Percentiles rank a stretch among this genome's conserved stretches.
phyloP scores from a whole-genome alignment of 64 coral and sea anemone genomes.

The Catalaphyllia jardinei region DNA sequence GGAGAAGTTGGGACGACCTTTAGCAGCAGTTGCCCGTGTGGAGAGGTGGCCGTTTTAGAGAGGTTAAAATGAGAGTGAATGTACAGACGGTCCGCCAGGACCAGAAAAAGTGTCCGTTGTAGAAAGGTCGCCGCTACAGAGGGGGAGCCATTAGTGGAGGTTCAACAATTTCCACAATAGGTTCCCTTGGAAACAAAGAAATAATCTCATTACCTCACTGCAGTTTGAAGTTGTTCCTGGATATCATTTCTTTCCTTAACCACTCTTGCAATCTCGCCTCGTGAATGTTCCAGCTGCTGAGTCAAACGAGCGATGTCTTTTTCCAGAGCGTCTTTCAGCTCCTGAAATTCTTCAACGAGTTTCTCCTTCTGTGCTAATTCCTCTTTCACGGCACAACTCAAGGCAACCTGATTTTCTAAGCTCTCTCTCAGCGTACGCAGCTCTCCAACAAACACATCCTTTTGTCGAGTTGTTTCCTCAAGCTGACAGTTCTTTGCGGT shows the following conservation, averaged over 20 bases:
- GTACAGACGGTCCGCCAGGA: no score
- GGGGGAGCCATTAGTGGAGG: no score
- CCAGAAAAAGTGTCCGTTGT: no score
- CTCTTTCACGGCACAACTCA: slow-evolving; percentile 46
- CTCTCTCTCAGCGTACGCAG: slow-evolving; percentile 54
- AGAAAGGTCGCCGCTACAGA: no score
- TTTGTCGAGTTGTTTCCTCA: slow-evolving; percentile 63
- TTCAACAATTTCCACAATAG: no score
- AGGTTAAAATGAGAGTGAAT: no score
- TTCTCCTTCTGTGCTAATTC: slow-evolving; percentile 61
- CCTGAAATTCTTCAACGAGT: slow-evolving; percentile 34
- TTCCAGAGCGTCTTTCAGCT: slow-evolving; percentile 45
- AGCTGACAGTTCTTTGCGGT: slow-evolving; percentile 65
- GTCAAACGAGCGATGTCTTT: slow-evolving; percentile 47
- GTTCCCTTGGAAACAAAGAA: not conserved
- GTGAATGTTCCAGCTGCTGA: slow-evolving; percentile 30
- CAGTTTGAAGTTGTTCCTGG: slow-evolving; percentile 65
- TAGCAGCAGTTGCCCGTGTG: no score
- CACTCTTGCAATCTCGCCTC: slow-evolving; percentile 21
- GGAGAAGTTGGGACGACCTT: no score
- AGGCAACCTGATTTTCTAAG: slow-evolving; percentile 45
- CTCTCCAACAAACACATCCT: slow-evolving; percentile 56
- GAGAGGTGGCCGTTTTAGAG: no score
- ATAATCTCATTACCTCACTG: slow-evolving; percentile 40
- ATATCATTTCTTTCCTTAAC: slow-evolving; percentile 44